phyloP scores from a whole-genome alignment of 1,140 invertebrate species.

The Anthonomus grandis region DNA sequence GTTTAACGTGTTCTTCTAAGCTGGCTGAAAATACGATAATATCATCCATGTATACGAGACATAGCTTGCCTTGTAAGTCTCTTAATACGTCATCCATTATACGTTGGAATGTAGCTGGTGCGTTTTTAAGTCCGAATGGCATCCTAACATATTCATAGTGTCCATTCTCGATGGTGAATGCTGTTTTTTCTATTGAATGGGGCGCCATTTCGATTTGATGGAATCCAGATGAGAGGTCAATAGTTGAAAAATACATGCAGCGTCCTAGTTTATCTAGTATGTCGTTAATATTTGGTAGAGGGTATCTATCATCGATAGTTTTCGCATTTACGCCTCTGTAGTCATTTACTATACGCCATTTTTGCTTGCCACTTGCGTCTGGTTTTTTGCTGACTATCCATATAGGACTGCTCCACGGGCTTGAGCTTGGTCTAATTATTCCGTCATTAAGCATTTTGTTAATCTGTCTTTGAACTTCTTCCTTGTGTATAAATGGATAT shows the following conservation, averaged over 20 bases:
- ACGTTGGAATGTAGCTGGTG: no score
- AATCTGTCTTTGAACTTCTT: conserved; percentile 32
- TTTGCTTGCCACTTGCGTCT: conserved; percentile 15
- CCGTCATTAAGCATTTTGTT: conserved; percentile 24
- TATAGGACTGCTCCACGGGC: conserved; percentile 11
- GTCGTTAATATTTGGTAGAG: conserved; percentile 51
- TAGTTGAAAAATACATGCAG: conserved; percentile 46
- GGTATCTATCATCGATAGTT: conserved; percentile 50
- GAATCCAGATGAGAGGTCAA: conserved; percentile 46
- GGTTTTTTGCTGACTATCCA: conserved; percentile 22
- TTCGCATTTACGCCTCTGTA: conserved; percentile 48
- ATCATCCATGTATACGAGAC: no score
- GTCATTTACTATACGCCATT: conserved; percentile 36
- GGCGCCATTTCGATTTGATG: conserved; percentile 13
- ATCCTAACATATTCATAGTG: conserved; percentile 33
- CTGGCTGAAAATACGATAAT: neutral
- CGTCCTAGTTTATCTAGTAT: conserved; percentile 42
- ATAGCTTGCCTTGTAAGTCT: no score
- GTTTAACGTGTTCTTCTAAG: neutral
- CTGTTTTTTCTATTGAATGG: conserved; percentile 41
- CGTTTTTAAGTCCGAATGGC: no score
- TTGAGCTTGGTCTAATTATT: conserved; percentile 35
- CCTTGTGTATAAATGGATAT: conserved; percentile 38
- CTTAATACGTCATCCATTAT: no score
- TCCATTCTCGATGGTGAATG: conserved; percentile 36